phyloP scores from a whole-genome alignment of 2,797 vertebrate species.

The Sphaeramia orbicularis region DNA sequence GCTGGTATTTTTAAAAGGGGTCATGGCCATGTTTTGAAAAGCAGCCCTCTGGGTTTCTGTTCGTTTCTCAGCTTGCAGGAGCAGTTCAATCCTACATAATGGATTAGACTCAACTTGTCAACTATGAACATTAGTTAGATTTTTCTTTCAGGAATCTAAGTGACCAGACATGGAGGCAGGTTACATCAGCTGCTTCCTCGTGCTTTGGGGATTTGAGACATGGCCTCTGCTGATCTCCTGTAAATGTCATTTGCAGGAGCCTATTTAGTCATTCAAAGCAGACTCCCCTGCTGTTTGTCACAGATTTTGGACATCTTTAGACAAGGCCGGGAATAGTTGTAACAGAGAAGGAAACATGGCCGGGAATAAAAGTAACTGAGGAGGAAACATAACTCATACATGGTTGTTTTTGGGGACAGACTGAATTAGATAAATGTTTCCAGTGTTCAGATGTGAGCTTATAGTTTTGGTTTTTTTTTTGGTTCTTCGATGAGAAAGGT shows the following conservation, averaged over 20 bases:
- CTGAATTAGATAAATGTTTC: constrained; percentile 16
- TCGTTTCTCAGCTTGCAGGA: neutral
- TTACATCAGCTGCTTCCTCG: constrained; percentile 56
- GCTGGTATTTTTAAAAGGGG: constrained; percentile 39
- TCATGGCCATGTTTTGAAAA: constrained; percentile 46
- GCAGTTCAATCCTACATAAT: constrained; percentile 11
- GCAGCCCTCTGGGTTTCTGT: constrained; percentile 18
- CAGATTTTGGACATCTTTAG: constrained; percentile 36
- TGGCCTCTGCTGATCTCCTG: constrained; percentile 58
- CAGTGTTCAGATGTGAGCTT: constrained; percentile 13
- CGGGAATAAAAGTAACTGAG: constrained; percentile 6
- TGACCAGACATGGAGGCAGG: constrained; percentile 39
- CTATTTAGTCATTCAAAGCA: constrained; percentile 35
- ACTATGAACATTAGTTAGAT: constrained; percentile 15
- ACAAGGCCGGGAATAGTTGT: constrained; percentile 24
- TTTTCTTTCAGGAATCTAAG: constrained; percentile 24
- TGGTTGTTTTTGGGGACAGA: constrained; percentile 1
- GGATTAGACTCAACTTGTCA: constrained; percentile 27
- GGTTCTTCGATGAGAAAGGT: constrained; percentile 1
- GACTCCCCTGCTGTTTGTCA: constrained; percentile 50
- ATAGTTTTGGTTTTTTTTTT: neutral
- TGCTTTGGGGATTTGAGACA: constrained; percentile 63
- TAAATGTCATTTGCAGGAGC: constrained; percentile 61
- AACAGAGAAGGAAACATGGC: constrained; percentile 18
- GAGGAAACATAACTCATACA: constrained; percentile 21